These are phyloP conservation scores for Athene noctua DNA, from an alignment of 2,113 vertebrate species.

Conservation along the genomic window DNA sequence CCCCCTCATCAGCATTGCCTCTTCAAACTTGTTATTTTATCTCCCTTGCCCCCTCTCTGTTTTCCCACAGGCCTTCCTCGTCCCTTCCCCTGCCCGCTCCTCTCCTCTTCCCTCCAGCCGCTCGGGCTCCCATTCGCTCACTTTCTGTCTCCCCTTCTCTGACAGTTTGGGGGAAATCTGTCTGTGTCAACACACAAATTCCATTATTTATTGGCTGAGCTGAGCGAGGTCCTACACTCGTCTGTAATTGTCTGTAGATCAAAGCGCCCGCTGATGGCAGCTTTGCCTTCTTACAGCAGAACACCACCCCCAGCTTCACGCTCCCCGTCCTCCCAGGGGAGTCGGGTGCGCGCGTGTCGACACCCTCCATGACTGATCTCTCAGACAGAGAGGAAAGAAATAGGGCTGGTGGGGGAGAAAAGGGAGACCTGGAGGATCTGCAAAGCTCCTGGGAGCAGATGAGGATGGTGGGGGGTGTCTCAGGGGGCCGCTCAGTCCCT, in stretches of 20 bases:
- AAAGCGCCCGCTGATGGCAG: constrained; percentile 58
- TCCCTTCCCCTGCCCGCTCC: background rate
- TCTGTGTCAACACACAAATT: constrained; percentile 53
- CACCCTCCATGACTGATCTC: constrained; percentile 43
- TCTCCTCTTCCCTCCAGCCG: constrained; percentile 1
- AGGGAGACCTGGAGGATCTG: background rate
- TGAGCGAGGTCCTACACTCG: constrained; percentile 48
- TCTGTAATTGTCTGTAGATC: constrained; percentile 68
- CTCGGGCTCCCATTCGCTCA: background rate
- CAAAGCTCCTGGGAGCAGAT: background rate
- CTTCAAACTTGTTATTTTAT: background rate
- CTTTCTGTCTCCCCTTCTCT: constrained; percentile 17
- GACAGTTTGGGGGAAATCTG: constrained; percentile 68
- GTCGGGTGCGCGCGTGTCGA: background rate
- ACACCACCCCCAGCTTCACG: constrained; percentile 30
- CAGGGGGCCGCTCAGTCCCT: background rate
- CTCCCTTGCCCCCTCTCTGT: background rate
- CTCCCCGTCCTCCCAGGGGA: constrained; percentile 26
- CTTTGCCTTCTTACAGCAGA: constrained; percentile 42
- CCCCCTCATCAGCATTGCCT: background rate
- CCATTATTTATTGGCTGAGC: constrained; percentile 63
- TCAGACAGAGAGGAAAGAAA: constrained; percentile 45
- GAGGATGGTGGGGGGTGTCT: background rate
- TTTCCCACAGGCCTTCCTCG: background rate
- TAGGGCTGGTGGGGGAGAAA: constrained; percentile 31